Conservation (phyloP, 2,797 vertebrate species). For the Cynodonichthys magdalenae region DNA sequence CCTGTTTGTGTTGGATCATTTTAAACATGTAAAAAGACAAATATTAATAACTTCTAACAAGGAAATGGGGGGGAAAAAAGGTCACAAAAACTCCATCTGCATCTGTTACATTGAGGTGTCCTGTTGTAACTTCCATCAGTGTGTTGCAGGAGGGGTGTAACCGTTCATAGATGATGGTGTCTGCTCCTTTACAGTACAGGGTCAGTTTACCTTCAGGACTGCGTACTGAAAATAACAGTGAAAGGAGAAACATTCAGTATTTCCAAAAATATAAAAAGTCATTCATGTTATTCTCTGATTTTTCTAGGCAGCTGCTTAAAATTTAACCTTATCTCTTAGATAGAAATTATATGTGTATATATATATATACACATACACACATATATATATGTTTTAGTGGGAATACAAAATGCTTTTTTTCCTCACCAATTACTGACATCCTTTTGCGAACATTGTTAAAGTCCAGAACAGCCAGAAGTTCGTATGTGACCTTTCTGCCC, state of each 20-base stretch:
- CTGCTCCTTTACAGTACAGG: conserved; percentile 94
- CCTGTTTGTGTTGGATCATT: conserved; percentile 70
- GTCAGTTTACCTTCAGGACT: conserved; percentile 84
- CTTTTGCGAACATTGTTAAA: conserved; percentile 93
- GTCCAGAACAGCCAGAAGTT: conserved; percentile 91
- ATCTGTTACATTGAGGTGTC: conserved; percentile 11
- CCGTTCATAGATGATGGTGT: conserved; percentile 90
- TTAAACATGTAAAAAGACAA: background rate
- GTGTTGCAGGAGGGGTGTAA: conserved; percentile 82
- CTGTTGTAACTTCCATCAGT: conserved; percentile 50
- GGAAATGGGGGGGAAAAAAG: too few species aligned
- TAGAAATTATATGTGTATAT: too few species aligned
- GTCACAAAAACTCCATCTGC: conserved; percentile 26
- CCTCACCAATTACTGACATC: conserved; percentile 95
- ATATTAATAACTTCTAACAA: too few species aligned
- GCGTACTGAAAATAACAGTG: conserved; percentile 76
- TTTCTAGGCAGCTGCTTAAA: background rate
- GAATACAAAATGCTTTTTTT: too few species aligned
- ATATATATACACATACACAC: too few species aligned
- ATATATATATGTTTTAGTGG: too few species aligned
- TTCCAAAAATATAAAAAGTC: too few species aligned
- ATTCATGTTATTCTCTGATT: background rate
- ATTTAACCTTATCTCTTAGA: background rate
- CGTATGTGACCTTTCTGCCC: conserved; percentile 82
- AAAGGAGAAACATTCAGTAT: background rate